Conservation (phyloP, 1,140 invertebrate species). For the Globodera rostochiensis region DNA sequence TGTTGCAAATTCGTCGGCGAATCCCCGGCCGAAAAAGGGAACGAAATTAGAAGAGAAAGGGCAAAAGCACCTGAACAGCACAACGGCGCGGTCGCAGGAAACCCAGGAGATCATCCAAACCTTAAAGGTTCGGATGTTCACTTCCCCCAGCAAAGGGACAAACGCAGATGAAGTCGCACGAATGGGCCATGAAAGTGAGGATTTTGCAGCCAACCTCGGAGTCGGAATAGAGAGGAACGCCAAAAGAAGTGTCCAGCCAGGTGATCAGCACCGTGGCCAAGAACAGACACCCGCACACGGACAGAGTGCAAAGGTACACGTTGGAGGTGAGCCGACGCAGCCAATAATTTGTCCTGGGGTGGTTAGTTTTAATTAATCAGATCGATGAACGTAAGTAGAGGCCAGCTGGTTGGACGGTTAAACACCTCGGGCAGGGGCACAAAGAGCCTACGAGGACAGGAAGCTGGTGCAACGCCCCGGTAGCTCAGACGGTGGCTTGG, state of each 20-base stretch:
- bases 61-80: constrained; percentile 37
- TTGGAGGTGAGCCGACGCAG: constrained; percentile 61
- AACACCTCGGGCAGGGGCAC: too few species aligned
- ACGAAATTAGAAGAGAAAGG: neutral
- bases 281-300: constrained; percentile 61
- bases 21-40: constrained; percentile 53
- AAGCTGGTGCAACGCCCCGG: too few species aligned
- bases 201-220: constrained; percentile 61
- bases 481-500: too few species aligned
- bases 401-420: too few species aligned
- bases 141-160: neutral
- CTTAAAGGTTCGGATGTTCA: neutral
- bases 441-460: too few species aligned
- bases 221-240: constrained; percentile 47
- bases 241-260: constrained; percentile 52
- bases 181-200: constrained; percentile 62
- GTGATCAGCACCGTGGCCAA: constrained; percentile 60
- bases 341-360: constrained; percentile 61
- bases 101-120: constrained; percentile 64
- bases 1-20: constrained; percentile 56
- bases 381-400: neutral
- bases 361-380: neutral
- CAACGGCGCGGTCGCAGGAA: constrained; percentile 60
- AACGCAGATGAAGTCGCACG: constrained; percentile 64
- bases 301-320: constrained; percentile 62